Conservation (phyloP, 2,113 vertebrate genomes). For the Morone saxatilis region DNA sequence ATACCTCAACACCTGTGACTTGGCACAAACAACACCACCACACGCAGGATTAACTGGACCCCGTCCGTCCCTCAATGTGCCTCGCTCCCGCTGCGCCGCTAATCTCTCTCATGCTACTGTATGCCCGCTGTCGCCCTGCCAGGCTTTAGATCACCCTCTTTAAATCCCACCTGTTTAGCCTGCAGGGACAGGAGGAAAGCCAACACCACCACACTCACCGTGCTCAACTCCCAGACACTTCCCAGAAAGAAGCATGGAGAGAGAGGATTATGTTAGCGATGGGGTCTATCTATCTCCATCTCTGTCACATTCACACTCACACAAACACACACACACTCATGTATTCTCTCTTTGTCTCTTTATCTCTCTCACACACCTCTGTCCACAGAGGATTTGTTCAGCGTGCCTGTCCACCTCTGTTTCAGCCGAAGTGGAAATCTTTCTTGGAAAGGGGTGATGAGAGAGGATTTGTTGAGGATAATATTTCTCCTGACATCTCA, state of each 20-base stretch:
- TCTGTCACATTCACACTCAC: constrained; percentile 21
- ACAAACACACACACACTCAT: constrained; percentile 25
- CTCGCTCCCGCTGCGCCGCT: too few species aligned
- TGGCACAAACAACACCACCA: constrained; percentile 54
- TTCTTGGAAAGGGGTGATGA: constrained; percentile 66
- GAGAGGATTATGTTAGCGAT: constrained; percentile 54
- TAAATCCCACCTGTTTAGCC: constrained; percentile 76
- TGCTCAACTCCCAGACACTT: constrained; percentile 55
- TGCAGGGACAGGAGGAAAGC: constrained; percentile 56
- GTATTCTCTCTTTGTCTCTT: not conserved
- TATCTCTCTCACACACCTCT: constrained; percentile 31
- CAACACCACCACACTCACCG: constrained; percentile 42
- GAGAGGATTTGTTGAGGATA: constrained; percentile 65
- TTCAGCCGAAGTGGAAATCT: constrained; percentile 67
- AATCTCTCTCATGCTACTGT: constrained; percentile 42
- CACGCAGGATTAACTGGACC: too few species aligned
- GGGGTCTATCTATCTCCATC: constrained; percentile 23
- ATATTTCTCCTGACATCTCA: constrained; percentile 35
- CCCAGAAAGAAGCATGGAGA: constrained; percentile 64
- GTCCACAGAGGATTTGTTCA: constrained; percentile 53
- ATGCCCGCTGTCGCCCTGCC: constrained; percentile 13
- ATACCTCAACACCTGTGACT: constrained; percentile 66
- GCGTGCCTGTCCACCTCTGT: constrained; percentile 30
- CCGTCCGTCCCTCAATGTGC: too few species aligned
- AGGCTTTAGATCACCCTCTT: constrained; percentile 55